Evolutionary conservation across 2,797 vertebrate genomes (phyloP).

Genomic region (Neoniphon sammara): DNA sequence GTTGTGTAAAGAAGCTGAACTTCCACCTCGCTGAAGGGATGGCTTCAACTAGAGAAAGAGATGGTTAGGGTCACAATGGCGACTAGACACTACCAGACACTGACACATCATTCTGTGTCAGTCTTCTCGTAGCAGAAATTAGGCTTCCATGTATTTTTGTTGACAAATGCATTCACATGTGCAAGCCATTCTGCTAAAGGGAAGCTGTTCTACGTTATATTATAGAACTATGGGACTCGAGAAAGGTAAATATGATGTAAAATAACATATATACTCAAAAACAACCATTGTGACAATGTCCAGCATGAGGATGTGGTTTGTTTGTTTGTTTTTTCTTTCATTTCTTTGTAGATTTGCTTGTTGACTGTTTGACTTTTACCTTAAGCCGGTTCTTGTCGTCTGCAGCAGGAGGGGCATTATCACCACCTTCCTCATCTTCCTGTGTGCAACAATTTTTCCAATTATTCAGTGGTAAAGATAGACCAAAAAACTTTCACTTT

Average conservation of each 20-base stretch:
- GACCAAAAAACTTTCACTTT: constrained; percentile 20
- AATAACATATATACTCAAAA: not conserved
- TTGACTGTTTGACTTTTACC: constrained; percentile 75
- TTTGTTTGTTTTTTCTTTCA: constrained; percentile 1
- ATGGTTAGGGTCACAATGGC: constrained; percentile 57
- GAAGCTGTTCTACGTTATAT: not conserved
- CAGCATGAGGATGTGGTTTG: not conserved
- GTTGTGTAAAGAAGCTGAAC: constrained; percentile 95
- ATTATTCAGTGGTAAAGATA: constrained; percentile 34
- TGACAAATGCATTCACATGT: constrained; percentile 12
- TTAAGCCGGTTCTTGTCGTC: constrained; percentile 86
- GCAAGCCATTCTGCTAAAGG: constrained; percentile 1
- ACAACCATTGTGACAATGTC: too few species aligned
- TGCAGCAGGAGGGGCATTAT: constrained; percentile 63
- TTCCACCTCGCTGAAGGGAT: constrained; percentile 88
- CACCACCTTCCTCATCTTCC: constrained; percentile 78
- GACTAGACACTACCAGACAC: constrained; percentile 22
- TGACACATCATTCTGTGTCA: constrained; percentile 19
- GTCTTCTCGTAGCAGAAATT: not conserved
- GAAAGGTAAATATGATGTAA: not conserved
- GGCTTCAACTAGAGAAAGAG: constrained; percentile 83
- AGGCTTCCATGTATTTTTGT: not conserved
- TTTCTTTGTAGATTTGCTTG: not conserved
- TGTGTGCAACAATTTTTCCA: constrained; percentile 79
- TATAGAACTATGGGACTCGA: not conserved